These are phyloP conservation scores for Ascaphus truei DNA, from an alignment of 2,113 vertebrate genomes.

Conservation along the genomic window DNA sequence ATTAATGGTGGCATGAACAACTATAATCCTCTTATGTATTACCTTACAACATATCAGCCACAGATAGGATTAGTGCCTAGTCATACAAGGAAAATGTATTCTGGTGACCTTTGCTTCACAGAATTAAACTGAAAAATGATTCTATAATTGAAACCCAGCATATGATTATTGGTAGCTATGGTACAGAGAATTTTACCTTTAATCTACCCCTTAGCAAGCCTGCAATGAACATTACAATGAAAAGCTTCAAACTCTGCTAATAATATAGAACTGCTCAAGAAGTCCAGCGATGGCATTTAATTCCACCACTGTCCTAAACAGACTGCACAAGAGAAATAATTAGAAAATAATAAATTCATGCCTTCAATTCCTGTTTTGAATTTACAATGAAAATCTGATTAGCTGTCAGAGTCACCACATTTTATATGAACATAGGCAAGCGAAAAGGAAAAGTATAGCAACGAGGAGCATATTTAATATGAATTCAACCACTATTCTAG, in stretches of 20 bases:
- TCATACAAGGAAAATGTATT: conserved; percentile 41
- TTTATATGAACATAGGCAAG: conserved; percentile 37
- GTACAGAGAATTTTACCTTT: conserved; percentile 49
- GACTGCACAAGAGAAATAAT: conserved; percentile 42
- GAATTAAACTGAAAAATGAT: conserved; percentile 51
- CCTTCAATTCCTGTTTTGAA: conserved; percentile 36
- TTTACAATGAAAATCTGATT: neutral
- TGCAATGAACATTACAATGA: conserved; percentile 45
- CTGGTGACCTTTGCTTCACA: conserved; percentile 44
- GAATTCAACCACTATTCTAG: neutral
- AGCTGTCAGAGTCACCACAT: conserved; percentile 18
- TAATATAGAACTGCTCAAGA: conserved; percentile 26
- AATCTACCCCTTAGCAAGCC: conserved; percentile 47
- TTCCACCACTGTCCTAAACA: conserved; percentile 36
- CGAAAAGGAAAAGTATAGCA: conserved; percentile 35
- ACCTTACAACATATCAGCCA: neutral
- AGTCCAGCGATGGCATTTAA: conserved; percentile 32
- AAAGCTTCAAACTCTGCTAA: conserved; percentile 42
- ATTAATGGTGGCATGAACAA: too few relatives aligned
- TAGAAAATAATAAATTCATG: conserved; percentile 37
- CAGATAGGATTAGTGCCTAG: conserved; percentile 22
- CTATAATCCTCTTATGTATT: too few relatives aligned
- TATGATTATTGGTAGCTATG: conserved; percentile 41
- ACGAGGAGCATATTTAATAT: conserved; percentile 1
- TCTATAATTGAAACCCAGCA: conserved; percentile 48